Base-by-base conservation (phyloP, 2,113 vertebrate genomes). In the Vireo altiloquus region DNA sequence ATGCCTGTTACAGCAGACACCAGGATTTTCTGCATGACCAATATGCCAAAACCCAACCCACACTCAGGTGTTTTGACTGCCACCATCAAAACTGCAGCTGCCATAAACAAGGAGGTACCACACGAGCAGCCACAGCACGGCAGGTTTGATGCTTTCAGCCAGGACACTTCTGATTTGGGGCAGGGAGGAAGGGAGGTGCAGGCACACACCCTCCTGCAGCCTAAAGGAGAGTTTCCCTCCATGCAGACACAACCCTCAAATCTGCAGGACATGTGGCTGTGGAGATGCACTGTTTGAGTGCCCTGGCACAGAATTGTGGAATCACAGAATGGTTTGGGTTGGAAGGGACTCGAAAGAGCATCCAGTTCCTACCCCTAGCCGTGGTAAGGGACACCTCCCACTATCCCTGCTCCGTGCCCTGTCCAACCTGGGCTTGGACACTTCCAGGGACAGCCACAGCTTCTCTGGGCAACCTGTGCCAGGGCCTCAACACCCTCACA, bases 371-470 rank as follows among this genome's bases (percentile, higher is more conserved):
- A 6, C 2, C 9, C 13, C 13, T 28, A 15, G 44, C 37, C 22
- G 17, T 3, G 10, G 10, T 0, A 0, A 60, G 1, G 15, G 46
- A 1, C 0, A 39, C 9, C 60, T 60, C 24, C 46, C 53, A 53
- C 19, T 1, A 6, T 0, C 1, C 22, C 59, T 15, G 27, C 37
- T 74, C 60, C 69, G 33, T 57, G 22, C 27, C 37, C 8, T 1
- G 1, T 57, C 35, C 66, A 89, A 0, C 33, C 60, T 39, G 40
- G 40, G 20, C 28, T 56, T 40, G 49, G 1, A 18, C 57, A 64
- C 4, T 79, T 21, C 30, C 49, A 59, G 44, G 28, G 28, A 39
- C 52, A 65, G 42, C 42, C 33, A 74, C 37, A 82, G 60, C 19
- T 52, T 46, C 60, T n/a, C 37, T 60, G 77, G 11, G 5, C 22